A percentile compares a stretch with the other conserved stretches of the same genome.
Conservation (phyloP, 2,888 invertebrate genomes). For the Hetaerina titia region DNA sequence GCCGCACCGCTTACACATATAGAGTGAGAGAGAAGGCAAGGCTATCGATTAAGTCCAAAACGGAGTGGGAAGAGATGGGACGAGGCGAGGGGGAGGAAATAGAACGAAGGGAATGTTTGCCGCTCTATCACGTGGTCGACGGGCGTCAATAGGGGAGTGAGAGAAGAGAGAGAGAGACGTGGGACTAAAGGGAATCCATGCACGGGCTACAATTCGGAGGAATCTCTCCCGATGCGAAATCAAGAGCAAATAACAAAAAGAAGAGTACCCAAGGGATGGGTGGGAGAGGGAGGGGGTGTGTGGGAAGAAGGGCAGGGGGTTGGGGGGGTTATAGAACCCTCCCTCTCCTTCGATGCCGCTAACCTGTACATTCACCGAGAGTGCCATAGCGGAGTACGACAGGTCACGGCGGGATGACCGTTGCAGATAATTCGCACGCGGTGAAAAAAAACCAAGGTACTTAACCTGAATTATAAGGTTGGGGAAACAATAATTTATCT, state of each 20-base stretch:
- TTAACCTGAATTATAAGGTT: too few relatives aligned
- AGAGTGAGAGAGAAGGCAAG: background rate
- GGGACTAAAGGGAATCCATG: background rate
- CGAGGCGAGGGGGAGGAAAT: background rate
- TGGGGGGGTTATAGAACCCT: background rate
- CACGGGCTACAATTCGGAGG: too few relatives aligned
- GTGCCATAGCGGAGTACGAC: background rate
- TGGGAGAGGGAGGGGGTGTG: background rate
- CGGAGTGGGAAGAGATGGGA: background rate
- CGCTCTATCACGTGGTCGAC: slow-evolving; percentile 24
- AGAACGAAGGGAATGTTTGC: slow-evolving; percentile 15
- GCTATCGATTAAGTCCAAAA: slow-evolving; percentile 22
- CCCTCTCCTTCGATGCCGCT: background rate
- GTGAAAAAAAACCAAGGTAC: too few relatives aligned
- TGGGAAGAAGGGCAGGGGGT: background rate
- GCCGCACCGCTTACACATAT: background rate
- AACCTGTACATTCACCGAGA: background rate
- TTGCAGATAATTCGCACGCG: background rate
- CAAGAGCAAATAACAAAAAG: background rate
- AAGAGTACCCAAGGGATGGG: background rate
- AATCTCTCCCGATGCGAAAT: background rate
- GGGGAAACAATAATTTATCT: too few relatives aligned
- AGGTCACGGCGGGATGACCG: background rate
- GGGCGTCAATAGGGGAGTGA: background rate
- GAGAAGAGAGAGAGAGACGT: background rate